Percentiles rank a stretch among this genome's conserved stretches.
These are phyloP conservation scores for Synanthedon vespiformis DNA, from an alignment of 2,888 invertebrate species.

Conservation along the genomic window DNA sequence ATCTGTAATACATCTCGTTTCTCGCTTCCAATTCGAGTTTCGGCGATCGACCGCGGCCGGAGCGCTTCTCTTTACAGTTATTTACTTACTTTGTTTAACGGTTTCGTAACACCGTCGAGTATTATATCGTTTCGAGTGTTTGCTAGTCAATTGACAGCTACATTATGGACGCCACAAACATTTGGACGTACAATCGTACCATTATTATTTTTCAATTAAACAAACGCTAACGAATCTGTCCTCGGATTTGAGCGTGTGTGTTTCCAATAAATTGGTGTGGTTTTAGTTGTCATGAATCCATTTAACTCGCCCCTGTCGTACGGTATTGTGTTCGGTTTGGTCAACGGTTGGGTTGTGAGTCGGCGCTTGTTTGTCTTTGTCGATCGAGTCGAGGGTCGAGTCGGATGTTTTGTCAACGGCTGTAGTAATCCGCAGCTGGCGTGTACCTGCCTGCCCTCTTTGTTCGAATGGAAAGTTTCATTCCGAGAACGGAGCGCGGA, in stretches of 20 bases:
- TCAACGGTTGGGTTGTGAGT: constrained; percentile 21
- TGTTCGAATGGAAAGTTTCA: constrained; percentile 55
- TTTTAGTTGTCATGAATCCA: constrained; percentile 52
- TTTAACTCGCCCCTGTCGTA: constrained; percentile 35
- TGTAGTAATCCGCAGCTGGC: constrained; percentile 52
- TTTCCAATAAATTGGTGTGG: constrained; percentile 32
- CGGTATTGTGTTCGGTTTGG: constrained; percentile 21
- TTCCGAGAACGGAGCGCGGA: constrained; percentile 19
- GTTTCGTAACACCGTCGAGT: constrained; percentile 27
- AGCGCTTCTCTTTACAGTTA: constrained; percentile 36
- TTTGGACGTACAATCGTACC: constrained; percentile 5
- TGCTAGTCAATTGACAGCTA: constrained; percentile 22
- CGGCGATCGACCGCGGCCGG: constrained; percentile 1
- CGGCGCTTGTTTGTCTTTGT: constrained; percentile 15
- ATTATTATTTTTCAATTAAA: constrained; percentile 18
- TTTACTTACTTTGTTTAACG: constrained; percentile 28
- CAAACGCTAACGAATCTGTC: constrained; percentile 23
- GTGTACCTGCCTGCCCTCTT: constrained; percentile 52
- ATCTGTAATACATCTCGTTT: constrained; percentile 36
- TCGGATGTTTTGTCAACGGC: constrained; percentile 25
- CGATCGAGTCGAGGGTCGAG: constrained; percentile 17
- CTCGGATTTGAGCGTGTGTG: constrained; percentile 12
- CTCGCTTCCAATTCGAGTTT: constrained; percentile 3
- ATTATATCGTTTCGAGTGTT: constrained; percentile 22
- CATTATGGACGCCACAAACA: constrained; percentile 7